A percentile compares a stretch with the other conserved stretches of the same genome.
Evolutionary conservation across 2,113 vertebrate genomes (phyloP).

Genomic region (Neodontobutis hainanensis): DNA sequence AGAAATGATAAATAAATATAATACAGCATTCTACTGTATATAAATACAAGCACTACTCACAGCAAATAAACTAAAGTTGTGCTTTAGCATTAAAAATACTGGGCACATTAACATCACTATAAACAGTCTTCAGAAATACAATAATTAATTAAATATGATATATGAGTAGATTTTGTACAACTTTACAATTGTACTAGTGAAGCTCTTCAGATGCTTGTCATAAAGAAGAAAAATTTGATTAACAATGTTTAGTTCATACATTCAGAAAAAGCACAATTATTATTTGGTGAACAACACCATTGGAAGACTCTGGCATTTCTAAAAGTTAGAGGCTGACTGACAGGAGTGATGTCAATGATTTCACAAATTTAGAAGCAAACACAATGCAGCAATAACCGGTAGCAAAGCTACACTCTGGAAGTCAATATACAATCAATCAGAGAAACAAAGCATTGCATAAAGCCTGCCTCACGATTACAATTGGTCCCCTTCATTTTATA

Average conservation of each 20-base stretch:
- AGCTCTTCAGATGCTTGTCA: conserved; percentile 26
- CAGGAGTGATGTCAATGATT: neutral
- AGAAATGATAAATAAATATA: conserved; percentile 30
- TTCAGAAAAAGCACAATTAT: conserved; percentile 37
- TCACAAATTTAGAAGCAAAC: no score
- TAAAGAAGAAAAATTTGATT: conserved; percentile 14
- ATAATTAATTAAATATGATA: conserved; percentile 38
- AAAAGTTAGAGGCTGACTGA: conserved; percentile 1
- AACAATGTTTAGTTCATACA: conserved; percentile 44
- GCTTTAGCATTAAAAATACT: conserved; percentile 17
- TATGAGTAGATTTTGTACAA: conserved; percentile 18
- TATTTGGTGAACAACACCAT: conserved; percentile 39
- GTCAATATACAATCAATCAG: no score
- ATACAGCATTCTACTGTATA: conserved; percentile 23
- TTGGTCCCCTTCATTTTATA: neutral
- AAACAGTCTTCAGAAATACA: conserved; percentile 37
- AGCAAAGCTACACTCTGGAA: no score
- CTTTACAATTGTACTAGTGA: conserved; percentile 42
- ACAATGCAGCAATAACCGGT: no score
- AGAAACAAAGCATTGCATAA: no score
- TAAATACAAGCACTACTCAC: conserved; percentile 28
- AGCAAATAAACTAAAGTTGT: conserved; percentile 34
- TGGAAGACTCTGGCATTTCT: conserved; percentile 53
- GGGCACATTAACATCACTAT: conserved; percentile 21
- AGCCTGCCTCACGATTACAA: no score